Conservation (phyloP, 2,888 invertebrate species). For the Callyntrura sp. region DNA sequence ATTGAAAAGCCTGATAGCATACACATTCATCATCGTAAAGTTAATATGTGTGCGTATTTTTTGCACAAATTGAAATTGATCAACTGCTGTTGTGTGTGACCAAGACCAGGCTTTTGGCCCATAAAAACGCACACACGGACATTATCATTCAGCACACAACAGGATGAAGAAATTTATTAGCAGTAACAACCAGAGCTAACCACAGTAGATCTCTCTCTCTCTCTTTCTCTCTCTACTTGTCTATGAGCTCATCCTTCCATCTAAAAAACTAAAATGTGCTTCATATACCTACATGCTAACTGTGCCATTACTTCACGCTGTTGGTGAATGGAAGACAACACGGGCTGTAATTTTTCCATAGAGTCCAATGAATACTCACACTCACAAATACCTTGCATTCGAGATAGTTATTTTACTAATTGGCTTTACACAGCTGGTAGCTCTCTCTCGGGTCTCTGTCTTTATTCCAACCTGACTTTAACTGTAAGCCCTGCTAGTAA, state of each 20-base stretch:
- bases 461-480: not conserved
- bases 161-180: slow-evolving; percentile 72
- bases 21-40: slow-evolving; percentile 23
- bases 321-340: not conserved
- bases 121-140: slow-evolving; percentile 9
- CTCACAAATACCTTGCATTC: not conserved
- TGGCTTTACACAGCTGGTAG: slow-evolving; percentile 70
- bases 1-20: slow-evolving; percentile 12
- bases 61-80: slow-evolving; percentile 18
- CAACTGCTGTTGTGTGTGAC: slow-evolving; percentile 1
- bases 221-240: not conserved
- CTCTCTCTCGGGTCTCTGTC: not conserved
- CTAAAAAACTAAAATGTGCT: not conserved
- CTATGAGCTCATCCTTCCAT: not conserved
- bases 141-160: slow-evolving; percentile 48
- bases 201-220: slow-evolving; percentile 6
- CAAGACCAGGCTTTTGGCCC: not conserved
- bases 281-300: not conserved
- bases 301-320: not conserved
- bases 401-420: slow-evolving; percentile 58
- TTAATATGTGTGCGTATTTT: slow-evolving; percentile 35
- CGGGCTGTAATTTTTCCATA: not conserved
- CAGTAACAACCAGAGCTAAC: slow-evolving; percentile 12
- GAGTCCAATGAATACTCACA: not conserved
- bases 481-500: not conserved